Base-by-base conservation (phyloP, 2,113 vertebrate species). In the Amphiprion percula region DNA sequence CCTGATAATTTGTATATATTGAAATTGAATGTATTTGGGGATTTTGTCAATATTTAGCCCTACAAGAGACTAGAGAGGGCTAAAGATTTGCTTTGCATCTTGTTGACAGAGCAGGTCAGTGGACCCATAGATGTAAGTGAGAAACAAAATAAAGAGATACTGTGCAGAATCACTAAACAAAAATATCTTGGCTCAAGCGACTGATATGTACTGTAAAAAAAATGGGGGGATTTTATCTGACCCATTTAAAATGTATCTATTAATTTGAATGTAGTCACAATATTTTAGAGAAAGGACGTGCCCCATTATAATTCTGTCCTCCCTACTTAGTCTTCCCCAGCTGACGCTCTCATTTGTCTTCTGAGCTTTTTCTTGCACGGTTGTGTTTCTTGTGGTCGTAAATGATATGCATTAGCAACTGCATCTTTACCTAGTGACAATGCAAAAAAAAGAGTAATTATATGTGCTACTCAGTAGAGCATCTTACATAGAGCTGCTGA, bases 391-490 rank as follows among this genome's bases (percentile, higher is more conserved):
- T 68, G 63, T 67, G 78, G 75, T 59, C 4, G 2, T 46, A 74
- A 75, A 74, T 80, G 81, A 77, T 87, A 80, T 78, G 66, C 82
- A 88, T 87, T 79, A 86, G 84, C 6, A 14, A 41, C 64, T 67
- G 28, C 58, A 71, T 68, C 68, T 68, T 58, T 23, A 50, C 26
- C 33, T 70, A 78, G 78, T 70, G 68, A 84, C 47, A 56, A 62
- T 52, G 53, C 50, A 63, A 77, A 76, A 75, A 74, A 37, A 61
- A 37, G 24, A 53, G 24, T 73, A 21, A 21, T 21, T 21, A 21
- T 53, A 59, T 69, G 49, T 50, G 2, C 54, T 65, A 8, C 33
- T 66, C 41, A 49, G n/a, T 19, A 46, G 30, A 74, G 65, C 46
- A 37, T 23, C 49, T 24, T 26, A 7, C 16, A 66, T 47, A 37